A percentile compares a stretch with the other conserved stretches of the same genome.
These are phyloP conservation scores for Peromyscus maniculatus DNA, from an alignment of 2,113 vertebrate genomes.

Conservation along the genomic window DNA sequence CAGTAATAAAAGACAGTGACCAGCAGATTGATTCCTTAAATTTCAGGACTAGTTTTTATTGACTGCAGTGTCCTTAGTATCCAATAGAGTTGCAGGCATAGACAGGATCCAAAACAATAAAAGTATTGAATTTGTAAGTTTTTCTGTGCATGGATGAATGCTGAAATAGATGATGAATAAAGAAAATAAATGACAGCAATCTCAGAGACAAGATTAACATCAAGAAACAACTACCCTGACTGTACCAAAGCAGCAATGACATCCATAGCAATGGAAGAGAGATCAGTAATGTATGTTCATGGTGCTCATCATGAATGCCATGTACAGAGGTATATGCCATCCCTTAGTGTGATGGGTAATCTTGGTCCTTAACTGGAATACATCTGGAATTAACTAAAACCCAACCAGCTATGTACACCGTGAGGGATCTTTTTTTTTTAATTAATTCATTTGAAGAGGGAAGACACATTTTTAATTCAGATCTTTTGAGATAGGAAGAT, in stretches of 20 bases:
- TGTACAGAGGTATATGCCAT: background rate
- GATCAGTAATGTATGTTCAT: background rate
- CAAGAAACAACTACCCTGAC: background rate
- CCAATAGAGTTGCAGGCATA: background rate
- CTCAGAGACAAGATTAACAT: background rate
- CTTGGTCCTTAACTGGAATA: background rate
- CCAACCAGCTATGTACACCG: background rate
- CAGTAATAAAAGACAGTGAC: slow-evolving; percentile 5
- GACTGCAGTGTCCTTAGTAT: background rate
- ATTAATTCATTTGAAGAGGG: background rate
- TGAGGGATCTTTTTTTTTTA: background rate
- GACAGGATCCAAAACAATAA: background rate
- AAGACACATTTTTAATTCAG: background rate
- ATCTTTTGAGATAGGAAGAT: background rate
- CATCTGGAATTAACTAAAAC: background rate
- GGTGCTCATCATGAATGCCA: background rate
- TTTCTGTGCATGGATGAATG: background rate
- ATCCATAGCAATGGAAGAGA: background rate
- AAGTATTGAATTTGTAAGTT: slow-evolving; percentile 16
- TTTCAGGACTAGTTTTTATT: slow-evolving; percentile 2
- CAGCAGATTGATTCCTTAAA: background rate
- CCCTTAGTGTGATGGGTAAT: background rate
- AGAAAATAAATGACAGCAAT: background rate
- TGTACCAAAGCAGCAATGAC: background rate
- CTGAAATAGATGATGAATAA: background rate